Evolutionary conservation across 2,888 invertebrate species (phyloP).

Genomic region (Machimus rusticus): DNA sequence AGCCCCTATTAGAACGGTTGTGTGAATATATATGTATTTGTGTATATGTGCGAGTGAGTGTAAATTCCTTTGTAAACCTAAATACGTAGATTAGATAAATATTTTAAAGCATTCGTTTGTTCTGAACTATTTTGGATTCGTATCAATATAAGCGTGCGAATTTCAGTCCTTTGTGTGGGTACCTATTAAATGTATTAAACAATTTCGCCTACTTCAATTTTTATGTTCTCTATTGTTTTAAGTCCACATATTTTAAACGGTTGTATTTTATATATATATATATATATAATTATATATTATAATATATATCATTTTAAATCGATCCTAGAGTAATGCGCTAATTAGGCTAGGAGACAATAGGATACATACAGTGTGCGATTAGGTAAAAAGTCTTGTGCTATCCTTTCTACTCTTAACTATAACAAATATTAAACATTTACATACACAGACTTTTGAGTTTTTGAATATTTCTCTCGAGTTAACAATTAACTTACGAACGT

Average conservation of each 20-base stretch:
- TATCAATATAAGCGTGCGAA: slow-evolving; percentile 41
- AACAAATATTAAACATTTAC: slow-evolving; percentile 26
- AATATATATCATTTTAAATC: not conserved
- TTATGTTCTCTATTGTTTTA: slow-evolving; percentile 6
- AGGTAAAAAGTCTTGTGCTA: not conserved
- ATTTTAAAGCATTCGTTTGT: slow-evolving; percentile 41
- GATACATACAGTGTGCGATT: not conserved
- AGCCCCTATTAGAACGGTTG: not conserved
- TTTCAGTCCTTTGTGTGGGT: slow-evolving; percentile 37
- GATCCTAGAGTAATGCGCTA: not conserved
- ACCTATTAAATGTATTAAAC: slow-evolving; percentile 3
- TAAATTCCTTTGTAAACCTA: slow-evolving; percentile 29
- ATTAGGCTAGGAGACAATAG: slow-evolving; percentile 6
- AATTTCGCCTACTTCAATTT: not conserved
- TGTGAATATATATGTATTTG: slow-evolving; percentile 9
- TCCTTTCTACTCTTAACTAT: not conserved
- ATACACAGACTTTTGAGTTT: slow-evolving; percentile 21
- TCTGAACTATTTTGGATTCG: slow-evolving; percentile 41
- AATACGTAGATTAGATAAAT: slow-evolving; percentile 37
- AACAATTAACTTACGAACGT: slow-evolving; percentile 29
- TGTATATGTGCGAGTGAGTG: slow-evolving; percentile 26
- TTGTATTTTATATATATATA: too few relatives aligned
- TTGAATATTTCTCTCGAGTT: slow-evolving; percentile 22
- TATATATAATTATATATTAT: too few relatives aligned
- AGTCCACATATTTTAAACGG: not conserved